phyloP scores from a whole-genome alignment of 2,888 invertebrate species.

The Folsomia manolachei region DNA sequence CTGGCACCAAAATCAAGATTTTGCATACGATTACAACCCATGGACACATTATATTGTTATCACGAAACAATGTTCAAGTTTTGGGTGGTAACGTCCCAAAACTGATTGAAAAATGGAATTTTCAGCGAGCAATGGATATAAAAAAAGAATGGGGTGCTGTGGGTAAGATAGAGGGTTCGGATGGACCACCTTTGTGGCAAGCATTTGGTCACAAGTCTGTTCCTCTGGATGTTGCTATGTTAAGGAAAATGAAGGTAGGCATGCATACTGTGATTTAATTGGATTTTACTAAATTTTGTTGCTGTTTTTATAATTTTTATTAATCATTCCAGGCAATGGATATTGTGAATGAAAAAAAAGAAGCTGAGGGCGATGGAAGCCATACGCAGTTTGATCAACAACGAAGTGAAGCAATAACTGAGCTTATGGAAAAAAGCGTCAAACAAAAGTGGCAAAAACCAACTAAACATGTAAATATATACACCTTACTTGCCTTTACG shows the following conservation, averaged over 20 bases:
- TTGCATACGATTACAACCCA: conserved; percentile 15
- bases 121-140: conserved; percentile 38
- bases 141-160: conserved; percentile 45
- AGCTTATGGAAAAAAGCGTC: conserved; percentile 35
- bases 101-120: conserved; percentile 43
- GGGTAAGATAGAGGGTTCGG: conserved; percentile 24
- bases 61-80: conserved; percentile 33
- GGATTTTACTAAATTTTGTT: neutral
- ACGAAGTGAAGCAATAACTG: conserved; percentile 42
- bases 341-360: conserved; percentile 44
- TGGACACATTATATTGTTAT: conserved; percentile 29
- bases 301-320: too few species aligned
- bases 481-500: too few species aligned
- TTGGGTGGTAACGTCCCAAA: conserved; percentile 44
- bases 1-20: conserved; percentile 39
- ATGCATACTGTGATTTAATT: too few species aligned
- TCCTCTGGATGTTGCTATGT: conserved; percentile 28
- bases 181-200: conserved; percentile 41
- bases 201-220: conserved; percentile 37
- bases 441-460: conserved; percentile 42
- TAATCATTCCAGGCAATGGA: conserved; percentile 39
- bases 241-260: conserved; percentile 41
- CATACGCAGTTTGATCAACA: conserved; percentile 42
- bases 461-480: conserved; percentile 38
- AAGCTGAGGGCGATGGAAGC: conserved; percentile 19